Conservation (phyloP, 2,888 invertebrate species). For the Philhelius pedissequus region DNA sequence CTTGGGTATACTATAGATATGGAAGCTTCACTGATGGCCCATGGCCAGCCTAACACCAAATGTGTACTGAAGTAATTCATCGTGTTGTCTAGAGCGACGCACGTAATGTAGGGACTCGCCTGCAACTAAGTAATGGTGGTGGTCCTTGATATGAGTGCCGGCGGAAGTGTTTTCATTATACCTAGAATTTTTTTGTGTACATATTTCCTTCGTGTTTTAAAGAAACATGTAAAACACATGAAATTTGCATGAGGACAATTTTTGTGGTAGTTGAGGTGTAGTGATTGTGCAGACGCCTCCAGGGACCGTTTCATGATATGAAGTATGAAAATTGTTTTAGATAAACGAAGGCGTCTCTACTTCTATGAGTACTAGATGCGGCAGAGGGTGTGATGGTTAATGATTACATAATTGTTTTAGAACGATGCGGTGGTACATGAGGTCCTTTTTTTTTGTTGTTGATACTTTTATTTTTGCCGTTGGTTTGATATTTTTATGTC, state of each 20-base stretch:
- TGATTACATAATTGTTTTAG: constrained; percentile 74
- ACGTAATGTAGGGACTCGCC: constrained; percentile 15
- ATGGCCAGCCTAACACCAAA: constrained; percentile 51
- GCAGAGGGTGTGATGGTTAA: constrained; percentile 71
- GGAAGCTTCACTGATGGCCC: constrained; percentile 2
- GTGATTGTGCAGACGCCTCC: constrained; percentile 50
- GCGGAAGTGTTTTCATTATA: constrained; percentile 43
- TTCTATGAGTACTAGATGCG: constrained; percentile 72
- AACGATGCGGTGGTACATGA: constrained; percentile 13
- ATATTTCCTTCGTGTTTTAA: constrained; percentile 32
- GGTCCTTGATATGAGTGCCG: constrained; percentile 52
- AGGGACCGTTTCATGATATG: constrained; percentile 70
- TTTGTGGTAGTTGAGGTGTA: constrained; percentile 40
- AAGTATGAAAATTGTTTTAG: constrained; percentile 77
- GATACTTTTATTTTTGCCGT: neutral
- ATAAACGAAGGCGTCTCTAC: constrained; percentile 75
- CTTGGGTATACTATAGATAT: neutral
- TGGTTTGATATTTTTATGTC: constrained; percentile 1
- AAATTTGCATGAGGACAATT: constrained; percentile 77
- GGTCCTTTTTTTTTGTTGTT: neutral
- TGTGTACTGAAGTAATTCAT: constrained; percentile 58
- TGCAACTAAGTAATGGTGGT: constrained; percentile 23
- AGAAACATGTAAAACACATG: constrained; percentile 70
- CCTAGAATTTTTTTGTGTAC: neutral
- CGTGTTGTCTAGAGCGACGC: constrained; percentile 11